A percentile compares a stretch with the other conserved stretches of the same genome.
These are phyloP conservation scores for Rutpela maculata DNA, from an alignment of 2,888 invertebrate species.

Conservation along the genomic window DNA sequence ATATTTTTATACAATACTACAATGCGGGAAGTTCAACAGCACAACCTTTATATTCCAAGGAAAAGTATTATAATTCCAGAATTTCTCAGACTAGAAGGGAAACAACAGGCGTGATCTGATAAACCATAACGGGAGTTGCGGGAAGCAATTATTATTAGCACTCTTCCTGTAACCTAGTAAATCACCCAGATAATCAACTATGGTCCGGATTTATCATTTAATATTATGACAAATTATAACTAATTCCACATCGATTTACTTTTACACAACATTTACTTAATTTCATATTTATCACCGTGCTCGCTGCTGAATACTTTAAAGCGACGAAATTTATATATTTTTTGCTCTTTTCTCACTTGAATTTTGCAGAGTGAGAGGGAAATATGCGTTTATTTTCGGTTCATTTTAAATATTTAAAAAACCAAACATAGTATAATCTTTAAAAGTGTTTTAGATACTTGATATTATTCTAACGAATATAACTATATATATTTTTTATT, in stretches of 20 bases:
- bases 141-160: slow-evolving; percentile 72
- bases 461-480: too few species aligned
- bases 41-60: background rate
- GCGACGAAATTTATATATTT: background rate
- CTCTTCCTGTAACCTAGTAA: slow-evolving; percentile 71
- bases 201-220: slow-evolving; percentile 65
- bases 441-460: too few species aligned
- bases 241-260: slow-evolving; percentile 55
- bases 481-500: too few species aligned
- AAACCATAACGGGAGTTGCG: slow-evolving; percentile 68
- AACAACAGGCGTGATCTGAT: slow-evolving; percentile 62
- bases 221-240: slow-evolving; percentile 67
- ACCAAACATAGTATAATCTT: too few species aligned
- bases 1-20: background rate
- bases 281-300: slow-evolving; percentile 11
- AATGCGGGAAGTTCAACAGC: background rate
- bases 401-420: too few species aligned
- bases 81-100: slow-evolving; percentile 36
- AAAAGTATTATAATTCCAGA: slow-evolving; percentile 15
- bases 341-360: background rate
- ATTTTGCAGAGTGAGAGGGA: too few species aligned
- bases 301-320: background rate
- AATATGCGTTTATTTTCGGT: too few species aligned
- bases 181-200: slow-evolving; percentile 70
- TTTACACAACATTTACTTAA: slow-evolving; percentile 46